Conservation (phyloP, 2,888 invertebrate species). For the Heliconius ismenius region DNA sequence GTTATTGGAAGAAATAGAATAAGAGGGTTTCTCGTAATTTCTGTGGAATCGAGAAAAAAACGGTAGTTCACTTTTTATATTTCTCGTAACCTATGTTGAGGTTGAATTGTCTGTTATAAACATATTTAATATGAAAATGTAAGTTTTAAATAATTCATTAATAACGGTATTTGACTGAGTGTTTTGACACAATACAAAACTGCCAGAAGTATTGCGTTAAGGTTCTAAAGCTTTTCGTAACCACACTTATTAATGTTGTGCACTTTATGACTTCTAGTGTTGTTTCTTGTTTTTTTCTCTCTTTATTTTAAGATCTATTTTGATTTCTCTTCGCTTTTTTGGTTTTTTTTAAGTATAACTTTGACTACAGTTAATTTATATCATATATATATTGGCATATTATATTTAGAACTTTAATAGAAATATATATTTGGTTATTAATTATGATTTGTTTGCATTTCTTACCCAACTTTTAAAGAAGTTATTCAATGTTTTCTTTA, state of each 20-base stretch:
- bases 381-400: neutral
- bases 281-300: neutral
- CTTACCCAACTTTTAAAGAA: neutral
- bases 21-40: no score
- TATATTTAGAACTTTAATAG: neutral
- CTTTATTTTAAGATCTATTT: neutral
- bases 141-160: neutral
- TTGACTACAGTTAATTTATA: neutral
- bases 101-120: neutral
- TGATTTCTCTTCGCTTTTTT: neutral
- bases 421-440: neutral
- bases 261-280: neutral
- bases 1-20: no score
- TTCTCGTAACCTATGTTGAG: no score
- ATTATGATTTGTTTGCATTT: constrained; percentile 11
- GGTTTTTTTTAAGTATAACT: neutral
- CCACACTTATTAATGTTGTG: constrained; percentile 29
- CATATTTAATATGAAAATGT: neutral
- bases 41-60: no score
- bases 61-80: neutral
- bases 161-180: constrained; percentile 17
- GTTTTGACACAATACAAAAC: constrained; percentile 19
- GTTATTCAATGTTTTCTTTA: neutral
- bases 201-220: constrained; percentile 10
- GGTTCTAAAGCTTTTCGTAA: constrained; percentile 4